Percentiles rank a stretch among this genome's conserved stretches.
Conservation (phyloP, 2,797 vertebrate species). For the Podarcis lilfordi region DNA sequence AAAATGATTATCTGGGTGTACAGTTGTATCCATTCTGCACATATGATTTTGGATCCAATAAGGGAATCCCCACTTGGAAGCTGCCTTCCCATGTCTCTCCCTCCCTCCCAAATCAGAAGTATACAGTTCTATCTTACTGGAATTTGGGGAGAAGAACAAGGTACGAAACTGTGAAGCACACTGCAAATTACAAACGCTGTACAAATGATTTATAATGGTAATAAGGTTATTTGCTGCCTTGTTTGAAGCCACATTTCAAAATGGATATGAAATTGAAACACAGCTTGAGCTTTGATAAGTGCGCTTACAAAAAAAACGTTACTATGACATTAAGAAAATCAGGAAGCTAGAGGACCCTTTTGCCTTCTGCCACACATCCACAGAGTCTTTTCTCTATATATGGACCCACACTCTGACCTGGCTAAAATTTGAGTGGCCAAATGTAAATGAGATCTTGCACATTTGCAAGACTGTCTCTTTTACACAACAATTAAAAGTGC, state of each 20-base stretch:
- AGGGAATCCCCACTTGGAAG: not conserved
- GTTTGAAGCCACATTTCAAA: constrained; percentile 26
- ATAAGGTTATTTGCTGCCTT: constrained; percentile 22
- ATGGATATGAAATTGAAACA: constrained; percentile 19
- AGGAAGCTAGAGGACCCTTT: not conserved
- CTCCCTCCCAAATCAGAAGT: not conserved
- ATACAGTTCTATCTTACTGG: not conserved
- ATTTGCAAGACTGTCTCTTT: too few species aligned
- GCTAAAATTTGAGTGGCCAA: constrained; percentile 27
- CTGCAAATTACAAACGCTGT: not conserved
- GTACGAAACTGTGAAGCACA: not conserved
- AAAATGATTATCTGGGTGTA: not conserved
- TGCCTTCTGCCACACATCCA: not conserved
- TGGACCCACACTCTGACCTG: constrained; percentile 9
- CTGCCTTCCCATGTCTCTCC: not conserved
- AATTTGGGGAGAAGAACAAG: not conserved
- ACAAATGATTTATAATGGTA: constrained; percentile 20
- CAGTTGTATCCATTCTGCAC: not conserved
- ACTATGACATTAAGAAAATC: constrained; percentile 17
- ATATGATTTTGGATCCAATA: not conserved
- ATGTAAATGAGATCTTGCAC: not conserved
- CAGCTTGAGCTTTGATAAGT: constrained; percentile 15
- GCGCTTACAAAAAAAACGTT: not conserved
- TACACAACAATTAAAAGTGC: too few species aligned
- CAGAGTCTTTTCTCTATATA: constrained; percentile 31